Conservation (phyloP, 2,888 invertebrate genomes). For the Meloe dianella region DNA sequence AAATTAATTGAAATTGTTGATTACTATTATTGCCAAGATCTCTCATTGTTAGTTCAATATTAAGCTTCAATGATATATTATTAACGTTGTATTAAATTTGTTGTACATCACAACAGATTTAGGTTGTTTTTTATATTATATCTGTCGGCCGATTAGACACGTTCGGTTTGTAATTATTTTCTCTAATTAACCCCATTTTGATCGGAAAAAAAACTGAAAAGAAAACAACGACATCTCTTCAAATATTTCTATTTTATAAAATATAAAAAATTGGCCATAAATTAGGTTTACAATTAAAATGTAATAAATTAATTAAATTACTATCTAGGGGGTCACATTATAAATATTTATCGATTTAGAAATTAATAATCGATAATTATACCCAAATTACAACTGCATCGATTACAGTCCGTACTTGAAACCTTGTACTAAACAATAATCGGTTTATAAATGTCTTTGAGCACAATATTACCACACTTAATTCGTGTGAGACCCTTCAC, state of each 20-base stretch:
- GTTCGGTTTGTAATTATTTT: too few relatives aligned
- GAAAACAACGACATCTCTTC: neutral
- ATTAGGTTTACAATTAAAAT: constrained; percentile 5
- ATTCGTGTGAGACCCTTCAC: constrained; percentile 18
- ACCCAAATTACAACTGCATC: constrained; percentile 17
- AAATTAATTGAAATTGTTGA: constrained; percentile 1
- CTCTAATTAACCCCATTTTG: neutral
- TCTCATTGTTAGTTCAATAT: constrained; percentile 15
- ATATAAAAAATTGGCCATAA: constrained; percentile 6
- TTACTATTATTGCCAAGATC: neutral
- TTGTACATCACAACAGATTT: constrained; percentile 16
- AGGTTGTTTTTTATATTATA: neutral
- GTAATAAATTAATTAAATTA: constrained; percentile 28
- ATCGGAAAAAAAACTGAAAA: neutral
- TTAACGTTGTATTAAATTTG: constrained; percentile 21
- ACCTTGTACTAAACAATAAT: constrained; percentile 17
- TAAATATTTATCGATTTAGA: constrained; percentile 14
- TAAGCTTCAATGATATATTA: constrained; percentile 17
- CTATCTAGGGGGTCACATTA: constrained; percentile 23
- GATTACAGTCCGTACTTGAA: constrained; percentile 7
- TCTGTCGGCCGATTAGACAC: neutral
- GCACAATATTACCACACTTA: constrained; percentile 23
- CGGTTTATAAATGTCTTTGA: constrained; percentile 19
- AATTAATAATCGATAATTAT: constrained; percentile 19
- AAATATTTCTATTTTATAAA: neutral